A percentile compares a stretch with the other conserved stretches of the same genome.
phyloP scores from a whole-genome alignment of 2,888 invertebrate genomes.

The Eristalis intricaria region DNA sequence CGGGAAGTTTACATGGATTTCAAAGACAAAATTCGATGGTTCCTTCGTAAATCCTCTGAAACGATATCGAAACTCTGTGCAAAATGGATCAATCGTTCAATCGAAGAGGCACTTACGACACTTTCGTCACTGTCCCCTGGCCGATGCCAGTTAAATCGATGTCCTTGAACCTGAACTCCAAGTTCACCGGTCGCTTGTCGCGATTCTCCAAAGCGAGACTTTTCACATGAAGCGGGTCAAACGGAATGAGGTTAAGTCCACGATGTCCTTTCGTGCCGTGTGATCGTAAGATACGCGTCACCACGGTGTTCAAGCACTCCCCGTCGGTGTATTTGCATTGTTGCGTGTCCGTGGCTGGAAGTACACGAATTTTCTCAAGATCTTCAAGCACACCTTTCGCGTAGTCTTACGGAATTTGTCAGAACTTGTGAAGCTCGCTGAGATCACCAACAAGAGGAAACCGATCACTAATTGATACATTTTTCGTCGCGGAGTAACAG shows the following conservation, averaged over 20 bases:
- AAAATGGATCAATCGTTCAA: background rate
- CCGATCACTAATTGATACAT: background rate
- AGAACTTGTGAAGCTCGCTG: background rate
- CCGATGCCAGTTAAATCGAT: constrained; percentile 76
- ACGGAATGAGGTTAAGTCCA: constrained; percentile 75
- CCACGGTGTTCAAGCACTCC: constrained; percentile 5
- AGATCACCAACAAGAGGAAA: background rate
- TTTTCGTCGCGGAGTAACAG: background rate
- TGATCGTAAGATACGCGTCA: constrained; percentile 16
- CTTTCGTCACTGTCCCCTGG: constrained; percentile 61
- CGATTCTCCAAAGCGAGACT: constrained; percentile 76
- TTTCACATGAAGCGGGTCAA: constrained; percentile 79
- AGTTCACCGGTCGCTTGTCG: constrained; percentile 77
- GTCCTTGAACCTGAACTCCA: constrained; percentile 77
- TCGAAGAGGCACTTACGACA: constrained; percentile 74
- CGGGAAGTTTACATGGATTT: constrained; percentile 74
- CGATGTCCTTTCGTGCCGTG: constrained; percentile 74
- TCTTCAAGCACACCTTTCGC: background rate
- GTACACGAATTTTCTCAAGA: background rate
- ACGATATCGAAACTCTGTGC: background rate
- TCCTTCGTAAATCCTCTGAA: constrained; percentile 48
- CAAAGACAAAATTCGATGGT: constrained; percentile 47
- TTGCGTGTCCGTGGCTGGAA: constrained; percentile 42
- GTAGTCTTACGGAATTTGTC: constrained; percentile 33
- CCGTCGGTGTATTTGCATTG: constrained; percentile 27